A percentile compares a stretch with the other conserved stretches of the same genome.
Conservation (phyloP, 2,797 vertebrate genomes). For the Glossophaga mutica region DNA sequence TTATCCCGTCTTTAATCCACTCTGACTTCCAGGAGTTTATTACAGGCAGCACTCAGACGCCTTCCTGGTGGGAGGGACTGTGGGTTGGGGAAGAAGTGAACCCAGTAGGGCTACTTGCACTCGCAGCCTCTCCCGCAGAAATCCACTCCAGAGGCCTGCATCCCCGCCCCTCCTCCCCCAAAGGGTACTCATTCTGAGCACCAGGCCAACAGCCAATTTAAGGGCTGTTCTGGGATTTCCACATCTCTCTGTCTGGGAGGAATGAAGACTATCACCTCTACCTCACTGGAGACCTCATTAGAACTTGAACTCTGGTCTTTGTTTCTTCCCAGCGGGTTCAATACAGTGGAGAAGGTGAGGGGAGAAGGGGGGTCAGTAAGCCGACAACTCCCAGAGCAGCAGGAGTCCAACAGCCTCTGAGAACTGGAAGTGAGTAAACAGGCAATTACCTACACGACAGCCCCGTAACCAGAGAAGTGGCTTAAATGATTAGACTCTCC, state of each 20-base stretch:
- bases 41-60: background rate
- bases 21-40: constrained; percentile 13
- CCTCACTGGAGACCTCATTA: constrained; percentile 73
- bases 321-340: background rate
- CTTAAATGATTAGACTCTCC: constrained; percentile 40
- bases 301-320: constrained; percentile 71
- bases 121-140: constrained; percentile 25
- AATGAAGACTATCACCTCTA: constrained; percentile 52
- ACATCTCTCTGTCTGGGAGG: constrained; percentile 31
- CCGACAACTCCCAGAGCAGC: constrained; percentile 47
- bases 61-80: background rate
- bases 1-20: constrained; percentile 48
- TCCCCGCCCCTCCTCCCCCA: background rate
- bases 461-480: constrained; percentile 2
- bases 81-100: background rate
- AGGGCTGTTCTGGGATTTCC: constrained; percentile 59
- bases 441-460: constrained; percentile 62
- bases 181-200: constrained; percentile 12
- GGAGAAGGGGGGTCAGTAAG: background rate
- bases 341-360: background rate
- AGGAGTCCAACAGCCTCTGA: constrained; percentile 57
- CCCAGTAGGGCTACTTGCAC: background rate
- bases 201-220: constrained; percentile 63
- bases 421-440: constrained; percentile 58
- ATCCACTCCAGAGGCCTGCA: background rate